Evolutionary conservation across 2,888 invertebrate species (phyloP).

Genomic region (Holacanthella duospinosa): DNA sequence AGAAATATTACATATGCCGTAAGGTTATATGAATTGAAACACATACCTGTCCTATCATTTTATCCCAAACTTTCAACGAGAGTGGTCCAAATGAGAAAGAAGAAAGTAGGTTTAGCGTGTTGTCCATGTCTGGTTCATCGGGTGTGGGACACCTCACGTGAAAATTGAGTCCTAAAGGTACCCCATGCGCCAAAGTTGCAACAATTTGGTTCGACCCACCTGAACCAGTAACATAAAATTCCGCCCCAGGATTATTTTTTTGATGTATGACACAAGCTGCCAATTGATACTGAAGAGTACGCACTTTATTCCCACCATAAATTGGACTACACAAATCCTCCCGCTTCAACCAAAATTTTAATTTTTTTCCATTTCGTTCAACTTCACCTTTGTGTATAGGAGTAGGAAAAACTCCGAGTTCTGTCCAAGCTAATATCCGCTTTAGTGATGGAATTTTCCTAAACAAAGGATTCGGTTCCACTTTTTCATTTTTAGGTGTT

Average conservation of each 20-base stretch:
- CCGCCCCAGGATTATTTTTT: background rate
- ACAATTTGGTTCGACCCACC: background rate
- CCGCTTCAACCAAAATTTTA: background rate
- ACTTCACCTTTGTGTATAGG: background rate
- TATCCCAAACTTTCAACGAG: background rate
- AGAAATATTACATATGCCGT: too few species aligned
- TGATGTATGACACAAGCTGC: background rate
- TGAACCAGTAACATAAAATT: background rate
- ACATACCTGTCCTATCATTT: too few species aligned
- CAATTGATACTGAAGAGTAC: background rate
- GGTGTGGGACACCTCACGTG: background rate
- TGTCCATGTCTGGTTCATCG: background rate
- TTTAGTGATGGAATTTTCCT: background rate
- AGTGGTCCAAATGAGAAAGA: background rate
- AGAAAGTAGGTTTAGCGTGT: background rate
- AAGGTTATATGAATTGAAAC: too few species aligned
- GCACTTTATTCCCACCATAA: constrained; percentile 1
- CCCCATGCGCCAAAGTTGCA: background rate
- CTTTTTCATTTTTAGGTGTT: too few species aligned
- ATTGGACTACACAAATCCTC: background rate
- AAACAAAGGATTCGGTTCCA: background rate
- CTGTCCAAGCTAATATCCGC: background rate
- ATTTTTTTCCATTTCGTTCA: background rate
- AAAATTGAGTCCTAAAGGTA: background rate
- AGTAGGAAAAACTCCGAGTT: background rate